Evolutionary conservation across 1,140 invertebrate species (phyloP), one percentile per base, ranked within the genome.

Genomic region (Mizuhopecten yessoensis): DNA sequence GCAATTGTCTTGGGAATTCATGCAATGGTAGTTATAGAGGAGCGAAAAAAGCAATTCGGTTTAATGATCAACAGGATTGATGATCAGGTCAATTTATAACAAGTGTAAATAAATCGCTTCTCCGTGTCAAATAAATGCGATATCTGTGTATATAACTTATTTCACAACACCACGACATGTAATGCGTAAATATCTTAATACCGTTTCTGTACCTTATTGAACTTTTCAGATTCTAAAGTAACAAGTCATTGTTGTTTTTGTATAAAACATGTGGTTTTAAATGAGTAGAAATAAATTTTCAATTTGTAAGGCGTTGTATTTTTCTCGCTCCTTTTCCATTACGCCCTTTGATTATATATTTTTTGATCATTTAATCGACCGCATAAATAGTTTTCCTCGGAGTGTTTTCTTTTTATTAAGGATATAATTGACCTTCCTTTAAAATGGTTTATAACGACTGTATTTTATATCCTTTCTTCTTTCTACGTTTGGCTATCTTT

Each of bases 131-230:
- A n/a, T n/a, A n/a, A n/a, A n/a, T n/a, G n/a, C n/a, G n/a, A n/a
- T n/a, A n/a, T n/a, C n/a, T n/a, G n/a, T n/a, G n/a, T n/a, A n/a
- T n/a, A n/a, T n/a, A n/a, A n/a, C n/a, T n/a, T n/a, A n/a, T n/a
- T n/a, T n/a, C 23, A 29, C 23, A 9, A 75, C n/a, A 75, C 23
- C 23, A 75, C 17, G 23, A 13, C 0, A 23, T 7, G 9, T 7
- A n/a, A 75, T n/a, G n/a, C 11, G n/a, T 29, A 5, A n/a, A 75
- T 17, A 75, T 29, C 5, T 29, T 75, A 29, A 29, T 29, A 1
- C 5, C n/a, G 57, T 75, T 75, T 75, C 57, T 75, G 57, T 29
- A 75, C 57, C n/a, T 75, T 75, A n/a, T 75, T 75, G 57, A 75
- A 75, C 57, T 29, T 75, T n/a, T 3, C 5, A 75, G 11, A 49